Evolutionary conservation across 2,888 invertebrate genomes (phyloP).

Genomic region (Oscheius sp.): DNA sequence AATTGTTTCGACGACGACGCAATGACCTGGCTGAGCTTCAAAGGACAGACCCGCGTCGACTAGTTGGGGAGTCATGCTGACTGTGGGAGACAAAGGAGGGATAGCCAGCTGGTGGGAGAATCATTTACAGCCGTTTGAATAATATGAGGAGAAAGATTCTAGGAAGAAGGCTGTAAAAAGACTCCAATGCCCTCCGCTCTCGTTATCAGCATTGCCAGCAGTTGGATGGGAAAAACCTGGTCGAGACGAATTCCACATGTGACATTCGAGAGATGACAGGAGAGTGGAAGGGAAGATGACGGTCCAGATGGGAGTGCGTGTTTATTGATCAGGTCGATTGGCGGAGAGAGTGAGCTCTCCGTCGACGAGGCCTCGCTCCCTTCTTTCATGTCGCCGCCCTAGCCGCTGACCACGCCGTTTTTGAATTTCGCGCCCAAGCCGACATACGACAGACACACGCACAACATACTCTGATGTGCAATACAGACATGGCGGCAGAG

Average conservation of each 20-base stretch:
- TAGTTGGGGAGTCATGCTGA: too few species aligned
- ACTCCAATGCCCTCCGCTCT: too few species aligned
- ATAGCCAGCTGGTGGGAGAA: too few species aligned
- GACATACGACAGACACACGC: too few species aligned
- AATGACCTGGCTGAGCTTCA: not conserved
- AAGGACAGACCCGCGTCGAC: too few species aligned
- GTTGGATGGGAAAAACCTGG: conserved; percentile 28
- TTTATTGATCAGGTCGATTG: conserved; percentile 23
- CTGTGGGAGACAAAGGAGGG: not conserved
- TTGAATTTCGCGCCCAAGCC: conserved; percentile 26
- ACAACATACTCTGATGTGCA: too few species aligned
- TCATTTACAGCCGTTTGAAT: not conserved
- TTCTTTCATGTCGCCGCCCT: conserved; percentile 26
- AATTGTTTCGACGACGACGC: too few species aligned
- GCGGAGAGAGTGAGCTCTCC: not conserved
- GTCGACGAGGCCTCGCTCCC: too few species aligned
- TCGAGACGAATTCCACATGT: conserved; percentile 27
- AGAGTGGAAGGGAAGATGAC: not conserved
- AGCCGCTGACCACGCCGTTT: conserved; percentile 25
- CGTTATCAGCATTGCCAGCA: conserved; percentile 20
- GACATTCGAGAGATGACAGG: conserved; percentile 2
- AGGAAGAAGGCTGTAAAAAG: too few species aligned
- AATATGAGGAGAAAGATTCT: not conserved
- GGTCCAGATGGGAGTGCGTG: not conserved
- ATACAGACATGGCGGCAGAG: too few species aligned